Percentiles rank a stretch among this genome's conserved stretches.
These are phyloP conservation scores for Dryocosmus kuriphilus DNA, from an alignment of 2,888 invertebrate species.

Conservation along the genomic window DNA sequence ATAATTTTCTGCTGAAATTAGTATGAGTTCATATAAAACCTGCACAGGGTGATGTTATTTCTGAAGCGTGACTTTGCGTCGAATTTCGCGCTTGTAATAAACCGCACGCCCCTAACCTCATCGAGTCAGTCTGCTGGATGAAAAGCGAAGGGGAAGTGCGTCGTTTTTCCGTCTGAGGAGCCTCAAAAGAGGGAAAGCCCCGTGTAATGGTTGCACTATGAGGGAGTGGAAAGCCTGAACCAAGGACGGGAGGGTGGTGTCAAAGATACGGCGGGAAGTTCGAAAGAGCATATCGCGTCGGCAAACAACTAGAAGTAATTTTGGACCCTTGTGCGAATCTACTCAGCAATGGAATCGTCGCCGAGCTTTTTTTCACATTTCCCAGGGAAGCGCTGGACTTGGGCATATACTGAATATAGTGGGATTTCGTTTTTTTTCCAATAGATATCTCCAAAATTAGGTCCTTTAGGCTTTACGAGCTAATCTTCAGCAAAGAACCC, in stretches of 20 bases:
- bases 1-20: not conserved
- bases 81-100: constrained; percentile 37
- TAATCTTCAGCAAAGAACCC: constrained; percentile 29
- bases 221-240: not conserved
- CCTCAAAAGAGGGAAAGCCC: constrained; percentile 31
- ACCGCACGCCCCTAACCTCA: constrained; percentile 16
- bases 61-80: constrained; percentile 7
- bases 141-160: constrained; percentile 23
- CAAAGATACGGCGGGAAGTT: constrained; percentile 28
- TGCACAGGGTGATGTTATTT: constrained; percentile 4
- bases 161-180: constrained; percentile 36
- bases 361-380: not conserved
- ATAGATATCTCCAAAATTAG: constrained; percentile 27
- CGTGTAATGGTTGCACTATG: not conserved
- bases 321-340: constrained; percentile 6
- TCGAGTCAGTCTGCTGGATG: constrained; percentile 34
- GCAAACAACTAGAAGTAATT: constrained; percentile 28
- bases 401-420: not conserved
- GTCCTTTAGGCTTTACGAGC: constrained; percentile 15
- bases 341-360: constrained; percentile 15
- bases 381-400: constrained; percentile 1
- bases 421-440: constrained; percentile 18
- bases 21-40: not conserved
- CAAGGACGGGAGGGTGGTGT: not conserved
- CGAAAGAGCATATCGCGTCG: constrained; percentile 27